A percentile compares a stretch with the other conserved stretches of the same genome.
These are phyloP conservation scores for Pomacea maculata DNA, from an alignment of 1,140 invertebrate genomes.

Conservation along the genomic window DNA sequence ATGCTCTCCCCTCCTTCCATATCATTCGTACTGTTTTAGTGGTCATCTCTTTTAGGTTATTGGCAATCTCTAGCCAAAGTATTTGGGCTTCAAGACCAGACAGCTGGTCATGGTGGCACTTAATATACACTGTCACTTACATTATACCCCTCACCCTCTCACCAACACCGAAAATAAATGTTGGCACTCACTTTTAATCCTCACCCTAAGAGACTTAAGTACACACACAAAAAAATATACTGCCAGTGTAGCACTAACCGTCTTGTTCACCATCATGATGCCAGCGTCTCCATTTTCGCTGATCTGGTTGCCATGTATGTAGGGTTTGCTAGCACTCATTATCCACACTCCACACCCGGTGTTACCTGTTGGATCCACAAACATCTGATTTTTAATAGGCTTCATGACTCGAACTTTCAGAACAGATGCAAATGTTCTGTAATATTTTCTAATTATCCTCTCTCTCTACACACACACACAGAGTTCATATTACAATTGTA, in stretches of 20 bases:
- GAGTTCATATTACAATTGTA: neutral
- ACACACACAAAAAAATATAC: neutral
- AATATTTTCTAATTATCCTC: neutral
- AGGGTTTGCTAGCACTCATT: constrained; percentile 48
- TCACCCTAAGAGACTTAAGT: neutral
- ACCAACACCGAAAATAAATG: too few relatives aligned
- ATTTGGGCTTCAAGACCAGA: too few relatives aligned
- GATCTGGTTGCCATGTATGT: constrained; percentile 58
- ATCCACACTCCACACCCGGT: constrained; percentile 58
- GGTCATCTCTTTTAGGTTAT: too few relatives aligned
- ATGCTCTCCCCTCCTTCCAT: too few relatives aligned
- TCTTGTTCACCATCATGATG: constrained; percentile 53
- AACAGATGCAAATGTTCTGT: neutral
- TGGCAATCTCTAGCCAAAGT: too few relatives aligned
- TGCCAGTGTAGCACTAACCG: constrained; percentile 26
- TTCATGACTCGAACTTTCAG: too few relatives aligned
- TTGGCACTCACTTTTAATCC: too few relatives aligned
- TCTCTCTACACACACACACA: neutral
- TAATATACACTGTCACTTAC: too few relatives aligned
- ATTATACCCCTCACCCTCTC: too few relatives aligned
- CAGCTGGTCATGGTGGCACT: too few relatives aligned
- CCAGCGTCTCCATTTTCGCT: constrained; percentile 53
- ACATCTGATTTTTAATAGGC: neutral
- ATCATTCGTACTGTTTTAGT: too few relatives aligned
- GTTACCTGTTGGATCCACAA: constrained; percentile 41